Percentiles rank a stretch among this genome's conserved stretches.
Conservation (phyloP, 2,797 vertebrate species). For the Tokudaia tokunoshimensis region DNA sequence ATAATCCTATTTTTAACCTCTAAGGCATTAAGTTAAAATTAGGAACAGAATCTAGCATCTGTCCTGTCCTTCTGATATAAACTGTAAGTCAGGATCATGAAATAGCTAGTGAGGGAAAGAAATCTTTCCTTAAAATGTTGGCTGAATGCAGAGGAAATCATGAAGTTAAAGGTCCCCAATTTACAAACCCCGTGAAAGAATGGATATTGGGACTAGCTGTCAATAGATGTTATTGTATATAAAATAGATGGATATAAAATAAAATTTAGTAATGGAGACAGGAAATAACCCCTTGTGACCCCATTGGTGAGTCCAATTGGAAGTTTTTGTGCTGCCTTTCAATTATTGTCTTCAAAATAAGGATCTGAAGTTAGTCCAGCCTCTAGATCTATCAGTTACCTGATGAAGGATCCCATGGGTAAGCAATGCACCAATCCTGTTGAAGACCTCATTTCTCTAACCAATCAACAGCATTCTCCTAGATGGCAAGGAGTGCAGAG, state of each 20-base stretch:
- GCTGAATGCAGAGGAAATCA: not conserved
- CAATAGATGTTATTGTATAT: not conserved
- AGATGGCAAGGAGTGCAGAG: not conserved
- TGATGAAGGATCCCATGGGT: not conserved
- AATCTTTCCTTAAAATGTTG: not conserved
- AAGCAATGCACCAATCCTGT: not conserved
- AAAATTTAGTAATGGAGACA: not conserved
- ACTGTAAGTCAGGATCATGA: not conserved
- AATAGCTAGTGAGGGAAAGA: not conserved
- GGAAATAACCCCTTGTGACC: not conserved
- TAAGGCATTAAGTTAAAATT: constrained; percentile 13
- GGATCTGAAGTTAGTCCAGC: constrained; percentile 18
- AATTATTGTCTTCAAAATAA: constrained; percentile 19
- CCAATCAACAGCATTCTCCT: not conserved
- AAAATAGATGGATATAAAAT: not conserved
- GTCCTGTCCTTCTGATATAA: not conserved
- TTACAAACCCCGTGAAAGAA: constrained; percentile 6
- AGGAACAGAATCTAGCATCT: not conserved
- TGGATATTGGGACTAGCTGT: not conserved
- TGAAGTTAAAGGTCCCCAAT: not conserved
- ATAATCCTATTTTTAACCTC: not conserved
- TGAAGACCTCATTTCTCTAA: not conserved
- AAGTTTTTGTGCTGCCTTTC: not conserved
- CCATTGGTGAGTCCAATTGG: not conserved
- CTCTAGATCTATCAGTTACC: not conserved